These are phyloP conservation scores for Hypotaenidia okinawae DNA, from an alignment of 2,797 vertebrate genomes.

Conservation along the genomic window DNA sequence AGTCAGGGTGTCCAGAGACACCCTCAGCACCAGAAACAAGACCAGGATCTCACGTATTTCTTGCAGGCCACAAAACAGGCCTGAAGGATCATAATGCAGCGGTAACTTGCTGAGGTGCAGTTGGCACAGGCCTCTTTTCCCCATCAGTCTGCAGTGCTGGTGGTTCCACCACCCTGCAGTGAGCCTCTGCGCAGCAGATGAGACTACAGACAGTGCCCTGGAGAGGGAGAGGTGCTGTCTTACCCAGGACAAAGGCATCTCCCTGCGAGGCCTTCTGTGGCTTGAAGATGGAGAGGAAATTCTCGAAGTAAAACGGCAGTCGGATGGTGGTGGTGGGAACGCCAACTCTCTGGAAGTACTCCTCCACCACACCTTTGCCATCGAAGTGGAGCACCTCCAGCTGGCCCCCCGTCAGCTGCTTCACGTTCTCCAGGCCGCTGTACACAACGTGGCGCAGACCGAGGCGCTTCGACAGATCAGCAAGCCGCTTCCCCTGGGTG, in stretches of 20 bases:
- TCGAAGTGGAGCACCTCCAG: constrained; percentile 74
- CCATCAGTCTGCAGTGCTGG: background rate
- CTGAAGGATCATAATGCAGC: background rate
- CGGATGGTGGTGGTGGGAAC: constrained; percentile 66
- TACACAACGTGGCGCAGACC: constrained; percentile 66
- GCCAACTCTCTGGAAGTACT: constrained; percentile 53
- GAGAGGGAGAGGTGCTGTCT: background rate
- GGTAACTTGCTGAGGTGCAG: background rate
- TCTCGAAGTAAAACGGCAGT: constrained; percentile 72
- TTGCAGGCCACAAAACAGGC: background rate
- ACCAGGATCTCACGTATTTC: background rate
- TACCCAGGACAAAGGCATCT: constrained; percentile 67
- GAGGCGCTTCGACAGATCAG: constrained; percentile 63
- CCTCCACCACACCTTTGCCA: constrained; percentile 72
- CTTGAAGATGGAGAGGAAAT: constrained; percentile 71
- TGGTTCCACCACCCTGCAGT: background rate
- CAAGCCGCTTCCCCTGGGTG: constrained; percentile 66
- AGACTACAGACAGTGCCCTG: background rate
- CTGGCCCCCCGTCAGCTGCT: constrained; percentile 48
- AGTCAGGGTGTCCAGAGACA: background rate
- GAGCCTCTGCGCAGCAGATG: background rate
- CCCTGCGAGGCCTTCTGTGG: constrained; percentile 38
- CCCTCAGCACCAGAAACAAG: background rate
- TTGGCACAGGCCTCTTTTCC: background rate
- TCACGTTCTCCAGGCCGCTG: constrained; percentile 76